Evolutionary conservation across 2,888 invertebrate genomes (phyloP), one percentile per base, ranked within the genome.

Genomic region (Chromoteleia sp.): DNA sequence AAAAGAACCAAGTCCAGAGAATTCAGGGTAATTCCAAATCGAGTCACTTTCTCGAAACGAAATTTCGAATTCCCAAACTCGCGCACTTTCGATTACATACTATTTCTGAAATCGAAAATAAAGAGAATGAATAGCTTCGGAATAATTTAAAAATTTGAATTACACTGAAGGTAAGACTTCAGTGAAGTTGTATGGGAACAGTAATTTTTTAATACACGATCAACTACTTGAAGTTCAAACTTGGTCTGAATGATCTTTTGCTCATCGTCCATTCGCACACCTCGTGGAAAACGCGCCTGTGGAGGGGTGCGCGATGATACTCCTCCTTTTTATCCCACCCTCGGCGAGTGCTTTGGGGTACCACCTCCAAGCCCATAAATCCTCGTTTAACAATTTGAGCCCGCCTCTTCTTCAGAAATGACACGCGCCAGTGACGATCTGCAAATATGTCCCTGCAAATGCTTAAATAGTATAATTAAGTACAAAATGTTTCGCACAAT

Each of bases 241-340:
- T 85, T 86, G 85, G 82, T 87, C 86, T 86, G 87, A 87, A 85
- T 85, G 84, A 85, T 85, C 85, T 83, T 83, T 84, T 77, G 79
- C 65, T 68, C 82, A 84, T 81, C 84, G 85, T 85, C 85, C 86
- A 87, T 87, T 88, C 87, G 86, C 87, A 84, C 85, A 85, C 87
- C 87, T 88, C 86, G 85, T 88, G 86, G 85, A 82, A 83, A 63
- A 54, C 63, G 77, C 74, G 70, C 73, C 33, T 8, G 65, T 81
- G 83, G 74, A 78, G 83, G 80, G 83, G 67, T 80, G 63, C 29
- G 67, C 71, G 61, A 73, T 63, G 81, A 76, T 79, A 81, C 83
- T 83, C 81, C 83, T 81, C 81, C 83, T 83, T 81, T 78, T 83
- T 83, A 83, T 81, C 78, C 83, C 81, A 81, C 83, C 78, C 81